phyloP scores from a whole-genome alignment of 1,140 invertebrate species.

The Oncopodura yosiiana region DNA sequence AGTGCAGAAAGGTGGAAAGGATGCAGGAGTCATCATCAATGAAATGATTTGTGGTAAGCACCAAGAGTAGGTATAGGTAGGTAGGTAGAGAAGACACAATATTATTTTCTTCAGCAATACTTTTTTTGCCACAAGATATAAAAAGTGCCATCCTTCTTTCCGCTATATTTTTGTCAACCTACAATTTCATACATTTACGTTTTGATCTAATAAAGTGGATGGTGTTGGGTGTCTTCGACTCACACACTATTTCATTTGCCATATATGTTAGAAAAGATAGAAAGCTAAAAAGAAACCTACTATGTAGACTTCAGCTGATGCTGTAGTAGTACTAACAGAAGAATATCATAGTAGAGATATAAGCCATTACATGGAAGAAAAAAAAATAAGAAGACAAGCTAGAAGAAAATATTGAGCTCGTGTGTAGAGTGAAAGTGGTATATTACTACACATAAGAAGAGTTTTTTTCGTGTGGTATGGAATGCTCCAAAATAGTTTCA shows the following conservation, averaged over 20 bases:
- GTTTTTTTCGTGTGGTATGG: conserved; percentile 5
- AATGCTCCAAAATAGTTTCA: conserved; percentile 3
- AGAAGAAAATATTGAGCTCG: not conserved
- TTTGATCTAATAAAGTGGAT: conserved; percentile 17
- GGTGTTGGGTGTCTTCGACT: too few species aligned
- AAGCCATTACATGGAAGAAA: too few species aligned
- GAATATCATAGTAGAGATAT: too few species aligned
- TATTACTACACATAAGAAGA: conserved; percentile 5
- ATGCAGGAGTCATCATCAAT: not conserved
- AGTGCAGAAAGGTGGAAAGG: not conserved
- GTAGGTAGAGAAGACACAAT: too few species aligned
- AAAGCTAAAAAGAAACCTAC: too few species aligned
- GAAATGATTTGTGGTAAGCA: conserved; percentile 8
- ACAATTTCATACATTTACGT: conserved; percentile 14
- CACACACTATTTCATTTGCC: conserved; percentile 9
- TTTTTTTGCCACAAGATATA: not conserved
- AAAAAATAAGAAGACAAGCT: not conserved
- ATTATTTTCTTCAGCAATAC: too few species aligned
- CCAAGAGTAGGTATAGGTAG: too few species aligned
- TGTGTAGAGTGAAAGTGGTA: conserved; percentile 3
- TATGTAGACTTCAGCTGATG: too few species aligned
- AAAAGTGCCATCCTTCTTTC: not conserved
- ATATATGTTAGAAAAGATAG: too few species aligned
- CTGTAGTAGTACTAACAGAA: too few species aligned
- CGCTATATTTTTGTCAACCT: conserved; percentile 4